Percentiles rank a stretch among this genome's conserved stretches.
phyloP scores from a whole-genome alignment of 2,113 vertebrate genomes.

The Athene noctua region DNA sequence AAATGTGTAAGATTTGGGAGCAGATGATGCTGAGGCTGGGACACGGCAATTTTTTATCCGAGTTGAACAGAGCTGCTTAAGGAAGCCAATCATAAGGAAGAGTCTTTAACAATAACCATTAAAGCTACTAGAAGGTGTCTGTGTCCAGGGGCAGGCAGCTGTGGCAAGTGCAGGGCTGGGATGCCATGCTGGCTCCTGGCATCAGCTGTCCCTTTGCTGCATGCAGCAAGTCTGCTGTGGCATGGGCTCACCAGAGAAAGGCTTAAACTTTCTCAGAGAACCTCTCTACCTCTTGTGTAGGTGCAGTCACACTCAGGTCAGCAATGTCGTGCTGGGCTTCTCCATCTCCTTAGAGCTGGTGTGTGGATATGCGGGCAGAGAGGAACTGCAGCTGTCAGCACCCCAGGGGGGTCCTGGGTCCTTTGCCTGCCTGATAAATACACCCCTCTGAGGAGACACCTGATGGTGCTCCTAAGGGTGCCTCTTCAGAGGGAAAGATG shows the following conservation, averaged over 20 bases:
- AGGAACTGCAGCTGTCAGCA: accelerated
- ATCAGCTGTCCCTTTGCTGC: not conserved
- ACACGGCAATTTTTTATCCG: not conserved
- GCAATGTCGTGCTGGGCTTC: not conserved
- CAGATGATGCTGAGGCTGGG: not conserved
- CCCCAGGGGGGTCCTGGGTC: not conserved
- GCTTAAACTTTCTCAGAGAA: not conserved
- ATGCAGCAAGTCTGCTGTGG: not conserved
- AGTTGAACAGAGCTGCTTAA: not conserved
- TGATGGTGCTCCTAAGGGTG: not conserved
- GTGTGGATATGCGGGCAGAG: not conserved
- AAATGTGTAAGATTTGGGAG: not conserved
- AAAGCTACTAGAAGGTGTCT: not conserved
- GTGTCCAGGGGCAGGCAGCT: not conserved
- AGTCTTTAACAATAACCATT: not conserved
- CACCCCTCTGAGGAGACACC: not conserved
- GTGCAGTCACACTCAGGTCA: not conserved
- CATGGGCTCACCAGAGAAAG: not conserved
- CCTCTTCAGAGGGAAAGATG: not conserved
- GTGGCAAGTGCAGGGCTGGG: not conserved
- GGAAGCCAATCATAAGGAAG: not conserved
- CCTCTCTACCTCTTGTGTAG: not conserved
- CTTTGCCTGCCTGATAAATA: not conserved
- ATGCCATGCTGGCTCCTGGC: not conserved
- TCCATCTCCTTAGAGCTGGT: not conserved